Percentiles rank a stretch among this genome's conserved stretches.
Evolutionary conservation across 2,113 vertebrate genomes (phyloP).

Genomic region (Dasyurus viverrinus): DNA sequence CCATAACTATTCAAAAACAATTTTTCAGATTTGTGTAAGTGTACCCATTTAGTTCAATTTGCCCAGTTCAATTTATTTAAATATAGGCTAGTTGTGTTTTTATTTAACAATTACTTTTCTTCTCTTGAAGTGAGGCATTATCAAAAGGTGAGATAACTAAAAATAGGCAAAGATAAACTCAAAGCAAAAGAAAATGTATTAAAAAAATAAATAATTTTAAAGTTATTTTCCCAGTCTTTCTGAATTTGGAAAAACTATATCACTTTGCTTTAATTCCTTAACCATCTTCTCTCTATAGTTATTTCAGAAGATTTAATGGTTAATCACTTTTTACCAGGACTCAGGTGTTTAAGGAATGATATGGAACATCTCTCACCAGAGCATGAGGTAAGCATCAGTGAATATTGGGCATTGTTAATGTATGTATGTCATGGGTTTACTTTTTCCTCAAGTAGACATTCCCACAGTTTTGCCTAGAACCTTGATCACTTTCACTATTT

Average conservation of each 20-base stretch:
- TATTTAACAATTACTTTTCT: neutral
- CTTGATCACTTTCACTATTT: neutral
- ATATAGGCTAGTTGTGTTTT: neutral
- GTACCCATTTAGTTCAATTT: neutral
- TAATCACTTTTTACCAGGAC: constrained; percentile 97
- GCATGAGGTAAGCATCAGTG: constrained; percentile 90
- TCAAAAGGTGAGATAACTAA: neutral
- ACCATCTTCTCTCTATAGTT: constrained; percentile 85
- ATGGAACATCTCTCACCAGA: constrained; percentile 99
- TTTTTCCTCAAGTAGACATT: neutral
- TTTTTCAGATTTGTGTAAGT: neutral
- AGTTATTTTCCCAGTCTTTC: neutral
- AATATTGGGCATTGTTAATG: neutral
- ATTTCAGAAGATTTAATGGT: constrained; percentile 99
- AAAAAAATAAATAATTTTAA: neutral
- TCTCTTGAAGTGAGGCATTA: neutral
- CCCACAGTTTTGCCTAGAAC: neutral
- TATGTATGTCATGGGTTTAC: rapidly evolving
- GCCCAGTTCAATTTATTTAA: neutral
- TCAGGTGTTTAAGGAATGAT: constrained; percentile 95
- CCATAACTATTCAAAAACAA: neutral
- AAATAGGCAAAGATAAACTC: neutral
- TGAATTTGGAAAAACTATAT: neutral
- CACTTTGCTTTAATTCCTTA: constrained; percentile 81
- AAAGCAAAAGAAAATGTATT: neutral